phyloP scores from a whole-genome alignment of 2,113 vertebrate species.

The Vombatus ursinus region DNA sequence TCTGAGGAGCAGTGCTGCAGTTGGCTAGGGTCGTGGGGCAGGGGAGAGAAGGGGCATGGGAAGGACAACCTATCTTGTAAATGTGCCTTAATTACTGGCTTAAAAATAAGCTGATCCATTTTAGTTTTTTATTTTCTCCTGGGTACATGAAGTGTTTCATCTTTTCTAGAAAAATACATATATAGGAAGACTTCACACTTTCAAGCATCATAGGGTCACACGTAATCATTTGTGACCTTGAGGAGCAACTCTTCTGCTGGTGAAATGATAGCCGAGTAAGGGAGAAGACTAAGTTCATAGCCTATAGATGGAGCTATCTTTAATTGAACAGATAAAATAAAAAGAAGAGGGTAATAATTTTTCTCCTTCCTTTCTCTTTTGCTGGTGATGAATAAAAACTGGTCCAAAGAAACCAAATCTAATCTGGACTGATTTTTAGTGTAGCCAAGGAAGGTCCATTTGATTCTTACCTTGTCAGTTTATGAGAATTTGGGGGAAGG shows the following conservation, averaged over 20 bases:
- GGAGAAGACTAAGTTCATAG: slow-evolving; percentile 56
- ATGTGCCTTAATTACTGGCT: slow-evolving; percentile 57
- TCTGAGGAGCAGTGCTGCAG: rapidly evolving
- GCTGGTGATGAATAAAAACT: slow-evolving; percentile 35
- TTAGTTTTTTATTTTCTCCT: slow-evolving; percentile 69
- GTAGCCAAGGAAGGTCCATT: slow-evolving; percentile 1
- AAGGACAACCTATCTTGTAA: slow-evolving; percentile 47
- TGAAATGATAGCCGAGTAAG: slow-evolving; percentile 72
- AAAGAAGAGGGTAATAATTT: slow-evolving; percentile 55
- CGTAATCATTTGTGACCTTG: slow-evolving; percentile 80
- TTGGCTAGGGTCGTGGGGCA: neutral
- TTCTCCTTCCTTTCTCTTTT: slow-evolving; percentile 65
- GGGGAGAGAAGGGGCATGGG: neutral
- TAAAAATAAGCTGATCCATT: slow-evolving; percentile 56
- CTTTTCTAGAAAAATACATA: slow-evolving; percentile 62
- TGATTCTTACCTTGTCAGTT: slow-evolving; percentile 24
- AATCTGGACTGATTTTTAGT: slow-evolving; percentile 49
- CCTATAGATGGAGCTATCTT: slow-evolving; percentile 17
- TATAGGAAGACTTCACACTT: slow-evolving; percentile 66
- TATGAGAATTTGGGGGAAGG: neutral
- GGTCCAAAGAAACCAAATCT: slow-evolving; percentile 60
- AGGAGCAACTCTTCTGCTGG: slow-evolving; percentile 48
- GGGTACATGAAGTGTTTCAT: slow-evolving; percentile 55
- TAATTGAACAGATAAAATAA: slow-evolving; percentile 61
- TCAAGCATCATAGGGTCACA: slow-evolving; percentile 66